Evolutionary conservation across 2,888 invertebrate genomes (phyloP).

Genomic region (Lapara coniferarum): DNA sequence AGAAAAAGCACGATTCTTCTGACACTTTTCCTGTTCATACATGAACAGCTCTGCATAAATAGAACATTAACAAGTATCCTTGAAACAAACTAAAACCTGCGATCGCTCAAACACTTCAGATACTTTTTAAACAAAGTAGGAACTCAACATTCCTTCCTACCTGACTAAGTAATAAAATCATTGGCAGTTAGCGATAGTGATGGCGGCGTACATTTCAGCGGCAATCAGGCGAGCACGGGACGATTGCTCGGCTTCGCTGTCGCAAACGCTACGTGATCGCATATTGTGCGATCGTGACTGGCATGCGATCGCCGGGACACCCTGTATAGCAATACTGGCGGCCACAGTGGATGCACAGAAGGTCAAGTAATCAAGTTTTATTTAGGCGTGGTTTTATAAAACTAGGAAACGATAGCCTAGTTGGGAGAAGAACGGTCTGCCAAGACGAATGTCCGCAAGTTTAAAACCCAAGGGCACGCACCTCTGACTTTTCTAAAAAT

Average conservation of each 20-base stretch:
- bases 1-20: no score
- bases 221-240: constrained; percentile 25
- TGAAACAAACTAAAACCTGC: no score
- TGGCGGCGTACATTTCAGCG: neutral
- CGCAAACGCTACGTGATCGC: constrained; percentile 44
- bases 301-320: constrained; percentile 33
- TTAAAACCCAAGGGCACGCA: no score
- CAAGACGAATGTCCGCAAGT: no score
- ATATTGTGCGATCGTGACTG: constrained; percentile 46
- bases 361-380: neutral
- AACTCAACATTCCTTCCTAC: neutral
- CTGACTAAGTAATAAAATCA: neutral
- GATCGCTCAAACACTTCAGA: neutral
- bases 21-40: no score
- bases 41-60: no score
- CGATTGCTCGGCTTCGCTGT: constrained; percentile 30
- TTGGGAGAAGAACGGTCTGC: no score
- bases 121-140: neutral
- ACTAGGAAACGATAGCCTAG: no score
- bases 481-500: no score
- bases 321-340: constrained; percentile 18
- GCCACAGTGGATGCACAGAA: neutral
- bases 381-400: no score
- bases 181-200: neutral
- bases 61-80: no score